Conservation (phyloP, 2,113 vertebrate genomes). For the Gyps fulvus region DNA sequence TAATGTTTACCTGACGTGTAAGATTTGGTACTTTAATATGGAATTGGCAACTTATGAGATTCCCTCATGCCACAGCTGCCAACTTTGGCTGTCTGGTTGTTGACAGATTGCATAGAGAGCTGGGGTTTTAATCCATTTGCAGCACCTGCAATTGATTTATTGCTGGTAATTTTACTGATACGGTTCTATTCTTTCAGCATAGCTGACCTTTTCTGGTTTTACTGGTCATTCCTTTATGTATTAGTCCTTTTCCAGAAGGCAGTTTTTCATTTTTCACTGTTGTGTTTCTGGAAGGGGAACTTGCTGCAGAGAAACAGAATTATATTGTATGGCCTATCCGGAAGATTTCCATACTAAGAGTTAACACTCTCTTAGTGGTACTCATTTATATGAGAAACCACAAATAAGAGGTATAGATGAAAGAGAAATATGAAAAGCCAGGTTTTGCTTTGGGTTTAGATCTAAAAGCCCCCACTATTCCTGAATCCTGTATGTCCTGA, state of each 20-base stretch:
- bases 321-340: background rate
- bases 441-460: background rate
- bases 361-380: background rate
- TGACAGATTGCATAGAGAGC: background rate
- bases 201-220: background rate
- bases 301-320: background rate
- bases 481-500: background rate
- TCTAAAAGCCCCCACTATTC: background rate
- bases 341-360: background rate
- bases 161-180: background rate
- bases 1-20: background rate
- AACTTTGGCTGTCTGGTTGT: background rate
- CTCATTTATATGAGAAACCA: background rate
- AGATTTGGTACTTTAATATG: background rate
- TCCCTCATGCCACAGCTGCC: background rate
- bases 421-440: background rate
- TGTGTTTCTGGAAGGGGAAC: background rate
- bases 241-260: background rate
- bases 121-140: background rate
- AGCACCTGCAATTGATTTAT: background rate
- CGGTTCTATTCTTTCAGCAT: background rate
- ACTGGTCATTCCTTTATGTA: background rate
- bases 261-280: background rate
- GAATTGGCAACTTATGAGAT: background rate
- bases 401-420: background rate